Base-by-base conservation (phyloP, 1,140 invertebrate genomes). In the Pseudomyrmex gracilis region DNA sequence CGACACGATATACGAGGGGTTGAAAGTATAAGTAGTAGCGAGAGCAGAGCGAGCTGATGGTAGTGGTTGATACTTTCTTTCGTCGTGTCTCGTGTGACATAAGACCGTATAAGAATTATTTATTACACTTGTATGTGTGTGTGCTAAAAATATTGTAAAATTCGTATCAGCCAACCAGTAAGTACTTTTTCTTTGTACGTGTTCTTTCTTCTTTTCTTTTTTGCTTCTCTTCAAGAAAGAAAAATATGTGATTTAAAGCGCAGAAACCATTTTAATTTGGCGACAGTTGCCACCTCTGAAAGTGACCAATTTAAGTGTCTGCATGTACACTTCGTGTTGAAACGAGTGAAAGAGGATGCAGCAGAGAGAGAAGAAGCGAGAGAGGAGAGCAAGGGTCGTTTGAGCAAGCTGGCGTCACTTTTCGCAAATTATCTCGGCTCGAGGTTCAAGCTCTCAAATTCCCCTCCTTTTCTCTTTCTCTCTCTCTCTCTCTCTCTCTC, bases 401-500 rank as follows among this genome's bases (percentile, higher is more conserved):
- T 43, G 47, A 78, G 61, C 82, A 84, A 84, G 57, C 84, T 49
- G 82, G 61, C 71, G 84, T 88, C 67, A 86, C 76, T 84, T 84
- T 77, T 86, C 64, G 64, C 82, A 86, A 89, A 89, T 89, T 88
- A 88, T 88, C 82, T 84, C 76, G 74, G 49, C 74, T 34, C 15
- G 76, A 83, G 47, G 71, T 58, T 22, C 73, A 22, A 80, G 9
- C 76, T 0, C 34, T 34, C 64, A 47, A 13, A n/a, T n/a, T n/a
- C 51, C 43, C 15, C 5, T 24, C 34, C 20, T 13, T 15, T 20
- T 57, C 49, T 77, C 15, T 47, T 51, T 7, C 53, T 15, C 45
- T 47, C 45, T 47, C 9, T 9, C 45, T 47, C 45, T 9, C 45
- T 7, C 53, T 15, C 45, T 47, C 12, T 51, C 12, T 13, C 10